phyloP scores from a whole-genome alignment of 2,797 vertebrate species.

The Mallotus villosus region DNA sequence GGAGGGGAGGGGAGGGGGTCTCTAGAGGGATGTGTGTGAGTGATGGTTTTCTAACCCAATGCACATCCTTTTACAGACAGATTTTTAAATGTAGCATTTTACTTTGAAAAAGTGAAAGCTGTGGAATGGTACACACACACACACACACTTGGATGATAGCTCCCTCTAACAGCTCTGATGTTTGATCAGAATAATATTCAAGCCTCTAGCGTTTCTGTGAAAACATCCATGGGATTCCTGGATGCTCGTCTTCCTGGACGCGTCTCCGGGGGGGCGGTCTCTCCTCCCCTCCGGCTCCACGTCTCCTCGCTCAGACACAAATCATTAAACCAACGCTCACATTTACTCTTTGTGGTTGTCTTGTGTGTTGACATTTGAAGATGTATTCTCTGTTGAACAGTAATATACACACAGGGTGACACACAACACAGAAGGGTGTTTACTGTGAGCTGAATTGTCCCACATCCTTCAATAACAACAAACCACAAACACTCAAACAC shows the following conservation, averaged over 20 bases:
- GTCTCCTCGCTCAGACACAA: background rate
- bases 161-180: background rate
- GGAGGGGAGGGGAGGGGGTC: background rate
- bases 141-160: conserved; percentile 11
- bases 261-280: background rate
- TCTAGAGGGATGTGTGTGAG: background rate
- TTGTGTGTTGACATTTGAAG: background rate
- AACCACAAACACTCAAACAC: background rate
- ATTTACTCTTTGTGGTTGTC: background rate
- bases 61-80: conserved; percentile 31
- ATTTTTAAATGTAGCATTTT: conserved; percentile 14
- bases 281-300: background rate
- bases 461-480: background rate
- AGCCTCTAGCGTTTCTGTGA: conserved; percentile 2
- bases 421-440: no score
- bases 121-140: conserved; percentile 17
- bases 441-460: no score
- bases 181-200: conserved; percentile 1
- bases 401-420: background rate
- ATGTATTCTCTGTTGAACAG: background rate
- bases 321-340: background rate
- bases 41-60: conserved; percentile 16
- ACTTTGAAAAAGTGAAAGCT: conserved; percentile 22
- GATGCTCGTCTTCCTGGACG: no score
- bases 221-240: background rate